Percentiles rank a stretch among this genome's conserved stretches.
phyloP scores from a whole-genome alignment of 2,113 vertebrate genomes.

The Neolamprologus toae region DNA sequence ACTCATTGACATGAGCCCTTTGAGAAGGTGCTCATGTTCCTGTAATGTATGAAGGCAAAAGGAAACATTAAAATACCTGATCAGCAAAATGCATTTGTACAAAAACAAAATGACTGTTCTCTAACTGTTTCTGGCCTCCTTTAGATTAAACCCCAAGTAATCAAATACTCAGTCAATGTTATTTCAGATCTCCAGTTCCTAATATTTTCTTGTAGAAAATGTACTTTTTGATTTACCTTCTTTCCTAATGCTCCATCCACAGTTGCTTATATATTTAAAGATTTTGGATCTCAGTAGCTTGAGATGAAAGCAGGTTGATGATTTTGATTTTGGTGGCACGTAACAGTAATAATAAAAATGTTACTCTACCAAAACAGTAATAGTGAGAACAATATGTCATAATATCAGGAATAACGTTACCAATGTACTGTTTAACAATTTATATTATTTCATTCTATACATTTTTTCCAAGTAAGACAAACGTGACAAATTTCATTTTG shows the following conservation, averaged over 20 bases:
- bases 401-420: neutral
- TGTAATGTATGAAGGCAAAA: neutral
- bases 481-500: neutral
- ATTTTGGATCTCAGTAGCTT: neutral
- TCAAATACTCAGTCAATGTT: slow-evolving; percentile 62
- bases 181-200: slow-evolving; percentile 11
- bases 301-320: neutral
- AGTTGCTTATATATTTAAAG: neutral
- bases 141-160: slow-evolving; percentile 40
- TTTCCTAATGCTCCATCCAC: neutral
- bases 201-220: slow-evolving; percentile 22
- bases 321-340: neutral
- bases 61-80: slow-evolving; percentile 22
- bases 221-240: neutral
- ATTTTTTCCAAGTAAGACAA: neutral
- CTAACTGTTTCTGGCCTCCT: slow-evolving; percentile 63
- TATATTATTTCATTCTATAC: neutral
- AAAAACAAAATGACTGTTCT: slow-evolving; percentile 51
- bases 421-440: neutral
- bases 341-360: neutral
- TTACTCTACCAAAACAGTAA: neutral
- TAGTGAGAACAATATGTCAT: neutral
- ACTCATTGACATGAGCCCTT: neutral
- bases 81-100: slow-evolving; percentile 48
- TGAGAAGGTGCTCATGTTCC: neutral